Conservation (phyloP, 2,888 invertebrate species). For the Conomelus anceps region DNA sequence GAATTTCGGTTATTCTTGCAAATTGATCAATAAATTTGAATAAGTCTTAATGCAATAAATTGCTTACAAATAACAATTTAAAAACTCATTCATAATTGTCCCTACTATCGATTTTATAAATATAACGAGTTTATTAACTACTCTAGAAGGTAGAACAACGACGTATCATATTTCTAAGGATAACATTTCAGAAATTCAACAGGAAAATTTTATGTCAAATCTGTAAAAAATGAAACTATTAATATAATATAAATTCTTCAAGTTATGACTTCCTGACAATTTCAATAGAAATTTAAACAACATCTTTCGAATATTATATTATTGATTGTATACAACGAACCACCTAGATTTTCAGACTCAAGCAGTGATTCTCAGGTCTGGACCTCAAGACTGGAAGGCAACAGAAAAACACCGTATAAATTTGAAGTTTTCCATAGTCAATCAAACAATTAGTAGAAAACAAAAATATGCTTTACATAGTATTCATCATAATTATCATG, state of each 20-base stretch:
- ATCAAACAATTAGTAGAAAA: no score
- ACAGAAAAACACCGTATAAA: no score
- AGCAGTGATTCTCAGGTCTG: no score
- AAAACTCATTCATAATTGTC: not conserved
- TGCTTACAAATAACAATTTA: not conserved
- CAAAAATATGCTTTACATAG: not conserved
- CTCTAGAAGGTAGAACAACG: not conserved
- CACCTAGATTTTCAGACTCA: no score
- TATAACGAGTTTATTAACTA: no score
- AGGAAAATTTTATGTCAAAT: not conserved
- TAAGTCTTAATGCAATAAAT: not conserved
- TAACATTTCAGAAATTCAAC: not conserved
- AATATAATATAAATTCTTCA: no score
- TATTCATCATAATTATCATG: not conserved
- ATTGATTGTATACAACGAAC: no score
- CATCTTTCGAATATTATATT: no score
- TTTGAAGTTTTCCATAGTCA: no score
- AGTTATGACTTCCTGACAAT: no score
- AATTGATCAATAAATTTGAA: not conserved
- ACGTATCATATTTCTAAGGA: not conserved
- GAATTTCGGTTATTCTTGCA: not conserved
- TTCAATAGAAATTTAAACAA: no score
- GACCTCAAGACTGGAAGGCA: no score
- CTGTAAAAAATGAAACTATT: not conserved
- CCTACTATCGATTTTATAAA: not conserved